Evolutionary conservation across 2,113 vertebrate genomes (phyloP).

Genomic region (Pelecanoides urinatrix): DNA sequence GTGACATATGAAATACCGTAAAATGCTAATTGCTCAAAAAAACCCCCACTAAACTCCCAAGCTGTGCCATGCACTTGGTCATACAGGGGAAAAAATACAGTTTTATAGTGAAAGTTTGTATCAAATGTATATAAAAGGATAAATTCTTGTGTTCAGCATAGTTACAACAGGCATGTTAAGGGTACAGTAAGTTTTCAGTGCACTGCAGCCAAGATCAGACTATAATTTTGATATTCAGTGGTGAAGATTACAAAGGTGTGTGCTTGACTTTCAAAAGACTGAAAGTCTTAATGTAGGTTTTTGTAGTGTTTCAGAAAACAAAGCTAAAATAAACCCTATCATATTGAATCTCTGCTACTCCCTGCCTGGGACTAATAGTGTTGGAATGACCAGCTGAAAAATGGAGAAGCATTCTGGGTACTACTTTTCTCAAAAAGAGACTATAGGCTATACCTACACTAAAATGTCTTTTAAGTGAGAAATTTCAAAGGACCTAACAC

Average conservation of each 20-base stretch:
- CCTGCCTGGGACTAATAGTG: background rate
- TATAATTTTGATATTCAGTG: background rate
- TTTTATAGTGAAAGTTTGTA: background rate
- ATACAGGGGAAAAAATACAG: accelerated
- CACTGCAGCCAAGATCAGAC: background rate
- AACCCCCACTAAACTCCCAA: background rate
- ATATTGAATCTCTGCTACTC: background rate
- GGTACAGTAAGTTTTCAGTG: background rate
- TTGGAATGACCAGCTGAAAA: background rate
- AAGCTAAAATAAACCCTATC: background rate
- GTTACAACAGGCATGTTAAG: background rate
- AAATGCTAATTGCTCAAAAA: background rate
- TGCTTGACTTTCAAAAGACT: background rate
- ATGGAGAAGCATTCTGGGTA: background rate
- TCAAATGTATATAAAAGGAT: background rate
- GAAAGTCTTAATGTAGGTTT: background rate
- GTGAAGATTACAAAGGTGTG: background rate
- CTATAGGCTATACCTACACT: background rate
- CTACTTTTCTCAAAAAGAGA: background rate
- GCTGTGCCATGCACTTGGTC: background rate
- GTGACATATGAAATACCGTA: background rate
- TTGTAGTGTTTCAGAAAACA: background rate
- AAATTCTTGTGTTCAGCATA: background rate
- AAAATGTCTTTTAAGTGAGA: background rate
- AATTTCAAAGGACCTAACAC: background rate